These are phyloP conservation scores for Varecia variegata DNA, from an alignment of 2,797 vertebrate species.

Conservation along the genomic window DNA sequence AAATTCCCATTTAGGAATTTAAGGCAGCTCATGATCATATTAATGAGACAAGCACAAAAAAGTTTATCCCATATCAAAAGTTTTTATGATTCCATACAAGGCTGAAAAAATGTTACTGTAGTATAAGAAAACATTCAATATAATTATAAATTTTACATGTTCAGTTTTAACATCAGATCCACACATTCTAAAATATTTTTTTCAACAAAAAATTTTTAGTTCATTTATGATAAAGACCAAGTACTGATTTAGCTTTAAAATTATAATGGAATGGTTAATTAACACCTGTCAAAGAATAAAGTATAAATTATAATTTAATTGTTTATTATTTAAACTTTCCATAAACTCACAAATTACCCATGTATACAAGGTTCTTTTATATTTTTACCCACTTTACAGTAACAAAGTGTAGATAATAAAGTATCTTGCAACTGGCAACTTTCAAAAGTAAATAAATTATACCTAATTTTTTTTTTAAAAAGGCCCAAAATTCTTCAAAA, in stretches of 20 bases:
- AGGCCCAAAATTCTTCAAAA: background rate
- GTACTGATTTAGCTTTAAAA: background rate
- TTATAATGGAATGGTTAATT: background rate
- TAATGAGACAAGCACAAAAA: conserved; percentile 32
- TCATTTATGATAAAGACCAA: conserved; percentile 33
- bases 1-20: conserved; percentile 25
- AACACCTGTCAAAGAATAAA: background rate
- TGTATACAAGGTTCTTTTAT: background rate
- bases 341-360: background rate
- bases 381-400: background rate
- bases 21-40: conserved; percentile 26
- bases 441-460: background rate
- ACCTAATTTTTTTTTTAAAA: background rate
- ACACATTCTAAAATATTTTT: conserved; percentile 13
- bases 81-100: conserved; percentile 32
- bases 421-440: background rate
- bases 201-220: conserved; percentile 28
- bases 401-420: background rate
- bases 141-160: conserved; percentile 45
- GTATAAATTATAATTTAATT: background rate
- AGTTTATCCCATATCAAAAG: background rate
- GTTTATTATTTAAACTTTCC: background rate
- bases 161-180: conserved; percentile 54
- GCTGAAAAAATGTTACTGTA: conserved; percentile 45
- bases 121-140: conserved; percentile 49